A percentile compares a stretch with the other conserved stretches of the same genome.
Conservation (phyloP, 64 coral and sea anemone species). For the Stichodactyla mertensii region DNA sequence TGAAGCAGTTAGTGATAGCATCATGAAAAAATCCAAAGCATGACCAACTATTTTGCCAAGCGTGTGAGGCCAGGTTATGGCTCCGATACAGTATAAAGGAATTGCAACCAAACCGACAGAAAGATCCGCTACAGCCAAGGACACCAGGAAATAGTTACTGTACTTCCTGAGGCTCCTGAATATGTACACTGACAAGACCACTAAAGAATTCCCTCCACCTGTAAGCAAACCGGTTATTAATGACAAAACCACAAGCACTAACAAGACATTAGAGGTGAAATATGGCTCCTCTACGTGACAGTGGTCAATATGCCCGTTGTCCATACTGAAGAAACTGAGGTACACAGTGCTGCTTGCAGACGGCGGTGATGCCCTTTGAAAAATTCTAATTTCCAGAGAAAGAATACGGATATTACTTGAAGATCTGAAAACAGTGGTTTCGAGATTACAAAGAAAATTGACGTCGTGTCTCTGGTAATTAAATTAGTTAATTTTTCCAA, state of each 20-base stretch:
- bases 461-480: too few species aligned
- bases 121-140: slow-evolving; percentile 56
- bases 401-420: too few species aligned
- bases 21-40: slow-evolving; percentile 23
- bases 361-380: neutral
- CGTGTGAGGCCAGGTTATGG: slow-evolving; percentile 17
- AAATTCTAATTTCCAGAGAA: neutral
- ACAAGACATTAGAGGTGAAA: neutral
- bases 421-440: too few species aligned
- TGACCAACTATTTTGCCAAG: slow-evolving; percentile 3
- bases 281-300: neutral
- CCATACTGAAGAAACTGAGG: neutral
- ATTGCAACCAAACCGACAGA: slow-evolving; percentile 56
- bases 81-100: slow-evolving; percentile 54
- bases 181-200: slow-evolving; percentile 53
- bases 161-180: slow-evolving; percentile 26
- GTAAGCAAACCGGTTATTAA: neutral
- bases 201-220: slow-evolving; percentile 48
- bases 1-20: slow-evolving; percentile 23
- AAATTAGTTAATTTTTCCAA: too few species aligned
- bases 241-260: slow-evolving; percentile 15
- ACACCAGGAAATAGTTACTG: slow-evolving; percentile 64
- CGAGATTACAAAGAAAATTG: too few species aligned
- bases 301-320: neutral
- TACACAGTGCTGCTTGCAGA: neutral